Evolutionary conservation across 1,140 invertebrate genomes (phyloP), one percentile per base, ranked within the genome.

Genomic region (Polyergus mexicanus): DNA sequence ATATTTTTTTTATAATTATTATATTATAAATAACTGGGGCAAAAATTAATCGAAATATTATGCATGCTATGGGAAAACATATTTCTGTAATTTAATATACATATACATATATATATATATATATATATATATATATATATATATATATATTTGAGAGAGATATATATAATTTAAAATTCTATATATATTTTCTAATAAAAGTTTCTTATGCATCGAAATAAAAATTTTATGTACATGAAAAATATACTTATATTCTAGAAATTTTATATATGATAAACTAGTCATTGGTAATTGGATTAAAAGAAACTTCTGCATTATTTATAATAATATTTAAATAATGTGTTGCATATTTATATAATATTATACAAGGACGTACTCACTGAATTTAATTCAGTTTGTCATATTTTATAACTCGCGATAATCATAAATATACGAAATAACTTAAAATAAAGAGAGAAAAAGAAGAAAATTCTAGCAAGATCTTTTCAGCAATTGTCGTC

Each of bases 401-500:
- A 38, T 54, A 71, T 32, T 84, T 62, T 84, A 75, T 22, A 22
- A 75, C 44, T 28, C 7, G 22, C 8, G 13, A 58, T 22, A 60
- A 74, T 83, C 41, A 74, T 62, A 71, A 62, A 69, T 72, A 58
- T 58, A 69, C 16, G 8, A 5, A 35, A 62, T 84, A 62, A 44
- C 1, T 62, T 84, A 56, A 44, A 60, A 62, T 44, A 32, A 44
- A 3, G 1, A 35, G 4, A 58, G 2, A 41, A 47, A 6, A 28
- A 56, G 10, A 28, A 13, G 47, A 51, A 51, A 19, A 51, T 51
- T 51, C 13, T 19, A 47, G 63, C 1, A 5, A 10, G 32, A 32
- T 62, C 19, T 32, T 62, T 56, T 94, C 63, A 95, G 86, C 94
- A 95, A 56, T 91, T 93, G 8, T 93, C 93, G 8, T 95, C 94